Conservation (phyloP, 2,113 vertebrate species). For the Amphilophus citrinellus region DNA sequence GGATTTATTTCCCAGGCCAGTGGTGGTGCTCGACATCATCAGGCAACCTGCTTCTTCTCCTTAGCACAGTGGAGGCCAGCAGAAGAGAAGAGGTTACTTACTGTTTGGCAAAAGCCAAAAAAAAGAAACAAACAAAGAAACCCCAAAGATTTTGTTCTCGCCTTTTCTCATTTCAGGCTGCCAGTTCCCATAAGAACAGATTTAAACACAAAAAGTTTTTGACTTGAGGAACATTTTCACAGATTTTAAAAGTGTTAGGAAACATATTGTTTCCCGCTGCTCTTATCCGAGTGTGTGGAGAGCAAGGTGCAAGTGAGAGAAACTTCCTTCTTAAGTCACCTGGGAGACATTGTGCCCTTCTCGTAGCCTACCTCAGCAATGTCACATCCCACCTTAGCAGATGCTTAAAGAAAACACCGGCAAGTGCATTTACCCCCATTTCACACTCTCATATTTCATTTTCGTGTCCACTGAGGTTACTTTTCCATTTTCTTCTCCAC, state of each 20-base stretch:
- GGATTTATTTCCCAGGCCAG: conserved; percentile 76
- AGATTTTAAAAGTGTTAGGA: conserved; percentile 36
- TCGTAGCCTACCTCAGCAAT: conserved; percentile 74
- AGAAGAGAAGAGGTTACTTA: conserved; percentile 9
- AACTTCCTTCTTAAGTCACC: conserved; percentile 61
- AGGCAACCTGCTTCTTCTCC: conserved; percentile 60
- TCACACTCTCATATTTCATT: conserved; percentile 80
- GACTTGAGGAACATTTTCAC: conserved; percentile 28
- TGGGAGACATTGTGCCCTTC: conserved; percentile 74
- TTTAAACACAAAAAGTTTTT: conserved; percentile 36
- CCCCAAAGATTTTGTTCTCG: conserved; percentile 27
- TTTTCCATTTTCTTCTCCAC: conserved; percentile 65
- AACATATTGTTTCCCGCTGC: conserved; percentile 34
- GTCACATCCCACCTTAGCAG: conserved; percentile 76
- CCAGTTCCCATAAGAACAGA: background rate
- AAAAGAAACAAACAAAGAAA: background rate
- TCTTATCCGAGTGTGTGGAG: conserved; percentile 15
- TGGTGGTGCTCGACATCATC: conserved; percentile 63
- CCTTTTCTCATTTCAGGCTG: conserved; percentile 13
- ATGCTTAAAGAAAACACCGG: conserved; percentile 78
- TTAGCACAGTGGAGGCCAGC: conserved; percentile 30
- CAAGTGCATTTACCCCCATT: conserved; percentile 76
- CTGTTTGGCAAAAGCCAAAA: conserved; percentile 7
- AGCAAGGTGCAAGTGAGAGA: conserved; percentile 41
- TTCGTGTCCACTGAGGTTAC: conserved; percentile 69